Base-by-base conservation (phyloP, 2,113 vertebrate genomes). In the Dasyurus viverrinus region DNA sequence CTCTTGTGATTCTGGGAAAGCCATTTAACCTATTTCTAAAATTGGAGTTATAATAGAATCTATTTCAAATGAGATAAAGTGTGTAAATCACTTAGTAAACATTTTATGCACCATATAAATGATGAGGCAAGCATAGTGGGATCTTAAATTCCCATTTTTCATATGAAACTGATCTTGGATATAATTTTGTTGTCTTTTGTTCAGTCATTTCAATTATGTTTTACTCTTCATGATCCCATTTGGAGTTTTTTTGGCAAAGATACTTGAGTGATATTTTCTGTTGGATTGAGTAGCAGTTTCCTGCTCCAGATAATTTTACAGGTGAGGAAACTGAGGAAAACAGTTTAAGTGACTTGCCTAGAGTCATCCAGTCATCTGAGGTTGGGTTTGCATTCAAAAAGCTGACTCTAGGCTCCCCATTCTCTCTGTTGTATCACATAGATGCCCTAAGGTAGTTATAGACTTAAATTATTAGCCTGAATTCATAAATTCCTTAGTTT, bases 151-250 rank as follows among this genome's bases (percentile, higher is more conserved):
- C 16, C 22, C 92, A n/a, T 3, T 93, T 12, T 19, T 42, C 95
- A 92, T 96, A 84, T 94, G 76, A 96, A 95, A 92, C 47, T 94
- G 3, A 50, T 54, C 93, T 42, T 84, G 16, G 68, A 14, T 84
- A 76, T n/a, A 7, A 36, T 5, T 76, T 84, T 42, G 6, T 84
- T 84, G 16, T 16, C 6, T 42, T 27, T 84, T 84, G 30, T 68
- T 68, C 57, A 68, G 30, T 36, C 4, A 1, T 68, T 68, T 68
- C 57, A 68, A 16, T 68, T 1, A 3, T 60, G 30, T 68, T 12
- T 68, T 14, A 36, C 30, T 68, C 27, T 60, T 36, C 27, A 9
- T 12, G 27, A 36, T 27, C 27, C 27, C 27, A 68, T 68, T 68
- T 57, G 55, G 55, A 8, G 7, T 57, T 57, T 26, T 27, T 26